Evolutionary conservation across 2,888 invertebrate species (phyloP).

Genomic region (Acrocera orbiculus): DNA sequence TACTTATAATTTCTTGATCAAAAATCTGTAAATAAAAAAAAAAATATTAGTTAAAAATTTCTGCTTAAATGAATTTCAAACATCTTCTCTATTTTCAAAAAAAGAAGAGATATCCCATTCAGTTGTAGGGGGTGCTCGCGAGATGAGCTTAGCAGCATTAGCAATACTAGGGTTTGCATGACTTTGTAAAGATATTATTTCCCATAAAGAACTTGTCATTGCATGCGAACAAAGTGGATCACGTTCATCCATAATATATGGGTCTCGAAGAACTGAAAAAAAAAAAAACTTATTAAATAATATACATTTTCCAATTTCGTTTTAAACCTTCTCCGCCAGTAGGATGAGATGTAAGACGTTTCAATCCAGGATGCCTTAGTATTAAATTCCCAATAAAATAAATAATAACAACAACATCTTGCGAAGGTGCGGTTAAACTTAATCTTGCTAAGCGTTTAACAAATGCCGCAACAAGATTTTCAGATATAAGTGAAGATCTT

Average conservation of each 20-base stretch:
- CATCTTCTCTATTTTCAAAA: slow-evolving; percentile 45
- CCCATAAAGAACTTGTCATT: slow-evolving; percentile 83
- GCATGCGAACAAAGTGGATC: slow-evolving; percentile 67
- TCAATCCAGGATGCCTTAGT: slow-evolving; percentile 66
- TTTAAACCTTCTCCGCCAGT: slow-evolving; percentile 27
- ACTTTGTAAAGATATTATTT: slow-evolving; percentile 58
- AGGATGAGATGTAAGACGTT: slow-evolving; percentile 42
- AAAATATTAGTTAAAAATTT: slow-evolving; percentile 2
- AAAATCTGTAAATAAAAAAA: slow-evolving; percentile 40
- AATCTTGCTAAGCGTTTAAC: slow-evolving; percentile 74
- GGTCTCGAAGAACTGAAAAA: slow-evolving; percentile 39
- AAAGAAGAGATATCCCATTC: slow-evolving; percentile 51
- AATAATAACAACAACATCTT: slow-evolving; percentile 57
- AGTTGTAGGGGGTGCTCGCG: slow-evolving; percentile 43
- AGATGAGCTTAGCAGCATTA: slow-evolving; percentile 52
- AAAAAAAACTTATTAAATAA: not conserved
- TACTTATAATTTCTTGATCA: slow-evolving; percentile 57
- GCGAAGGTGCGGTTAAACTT: slow-evolving; percentile 64
- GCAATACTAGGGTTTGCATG: slow-evolving; percentile 57
- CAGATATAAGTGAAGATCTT: slow-evolving; percentile 83
- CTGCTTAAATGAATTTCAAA: not conserved
- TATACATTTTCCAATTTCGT: slow-evolving; percentile 8
- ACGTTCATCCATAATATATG: slow-evolving; percentile 66
- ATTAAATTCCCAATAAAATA: slow-evolving; percentile 74
- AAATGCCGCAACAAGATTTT: slow-evolving; percentile 81